Percentiles rank a stretch among this genome's conserved stretches.
Evolutionary conservation across 2,113 vertebrate species (phyloP).

Genomic region (Pavo muticus): DNA sequence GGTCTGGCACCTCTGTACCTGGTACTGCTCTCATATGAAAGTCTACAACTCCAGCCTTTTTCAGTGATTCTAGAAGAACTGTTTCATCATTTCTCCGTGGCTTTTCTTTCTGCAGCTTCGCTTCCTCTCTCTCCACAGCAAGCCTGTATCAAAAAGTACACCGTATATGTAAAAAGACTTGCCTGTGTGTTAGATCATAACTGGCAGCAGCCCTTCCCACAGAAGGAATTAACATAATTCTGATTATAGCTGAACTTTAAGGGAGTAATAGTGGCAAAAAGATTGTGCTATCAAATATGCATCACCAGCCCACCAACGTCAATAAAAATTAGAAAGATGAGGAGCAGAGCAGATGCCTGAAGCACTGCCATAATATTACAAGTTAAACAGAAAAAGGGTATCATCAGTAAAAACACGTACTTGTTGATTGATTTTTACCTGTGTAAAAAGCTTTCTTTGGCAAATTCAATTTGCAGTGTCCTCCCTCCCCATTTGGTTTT

Average conservation of each 20-base stretch:
- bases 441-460: constrained; percentile 94
- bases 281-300: neutral
- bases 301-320: neutral
- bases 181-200: neutral
- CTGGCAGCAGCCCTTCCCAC: neutral
- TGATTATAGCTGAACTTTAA: neutral
- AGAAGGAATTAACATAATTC: neutral
- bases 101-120: constrained; percentile 69
- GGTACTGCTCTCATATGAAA: constrained; percentile 95
- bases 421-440: constrained; percentile 73
- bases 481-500: constrained; percentile 96
- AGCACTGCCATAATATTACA: neutral
- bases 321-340: neutral
- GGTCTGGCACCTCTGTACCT: constrained; percentile 92
- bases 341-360: accelerated
- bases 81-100: constrained; percentile 1
- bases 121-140: constrained; percentile 83
- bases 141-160: constrained; percentile 76
- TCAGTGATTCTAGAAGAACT: constrained; percentile 78
- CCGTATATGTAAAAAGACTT: neutral
- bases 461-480: constrained; percentile 90
- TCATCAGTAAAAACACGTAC: neutral
- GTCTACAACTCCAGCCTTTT: constrained; percentile 82
- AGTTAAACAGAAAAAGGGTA: neutral
- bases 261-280: neutral